Base-by-base conservation (phyloP, 2,113 vertebrate species). In the Phaethon lepturus region DNA sequence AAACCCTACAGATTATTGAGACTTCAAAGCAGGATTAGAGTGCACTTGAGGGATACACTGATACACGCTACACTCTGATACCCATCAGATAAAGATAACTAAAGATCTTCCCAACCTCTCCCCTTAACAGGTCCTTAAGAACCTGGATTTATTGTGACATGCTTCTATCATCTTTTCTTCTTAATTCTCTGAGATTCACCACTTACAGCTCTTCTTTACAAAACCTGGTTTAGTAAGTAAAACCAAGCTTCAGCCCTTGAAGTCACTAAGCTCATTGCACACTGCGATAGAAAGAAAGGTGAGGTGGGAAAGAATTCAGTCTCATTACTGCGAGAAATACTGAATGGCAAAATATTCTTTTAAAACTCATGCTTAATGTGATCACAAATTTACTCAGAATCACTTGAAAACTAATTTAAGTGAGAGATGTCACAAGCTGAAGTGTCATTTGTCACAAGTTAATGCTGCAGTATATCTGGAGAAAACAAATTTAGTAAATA, bases 321-420 rank as follows among this genome's bases (percentile, higher is more conserved):
- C n/a, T 75, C 47, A 67, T 87, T 95, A 56, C 24, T 25, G 4
- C 49, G 31, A 66, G 63, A 90, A 91, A 93, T 89, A 83, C 73
- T 69, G 74, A 78, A 91, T 50, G n/a, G 19, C 25, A 88, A 96
- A 97, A 92, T 67, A 90, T 66, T 81, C 56, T 72, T 75, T 88
- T 86, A 69, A 93, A 95, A 72, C 7, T 12, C 13, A 15, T 72
- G 56, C 83, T 92, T 89, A 93, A 92, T 72, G 35, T 93, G 91
- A 95, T 96, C 76, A 94, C 45, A 89, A 87, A 73, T 93, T 93
- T 95, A 79, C 81, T 96, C 58, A 85, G 76, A 94, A 93, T 97
- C 94, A 95, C 52, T 96, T 96, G 96, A 96, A 96, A 97, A 77
- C 60, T 95, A 95, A 97, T 95, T 95, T 78, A 96, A 97, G 71